Conservation (phyloP, 2,113 vertebrate species). For the Sus scrofa region DNA sequence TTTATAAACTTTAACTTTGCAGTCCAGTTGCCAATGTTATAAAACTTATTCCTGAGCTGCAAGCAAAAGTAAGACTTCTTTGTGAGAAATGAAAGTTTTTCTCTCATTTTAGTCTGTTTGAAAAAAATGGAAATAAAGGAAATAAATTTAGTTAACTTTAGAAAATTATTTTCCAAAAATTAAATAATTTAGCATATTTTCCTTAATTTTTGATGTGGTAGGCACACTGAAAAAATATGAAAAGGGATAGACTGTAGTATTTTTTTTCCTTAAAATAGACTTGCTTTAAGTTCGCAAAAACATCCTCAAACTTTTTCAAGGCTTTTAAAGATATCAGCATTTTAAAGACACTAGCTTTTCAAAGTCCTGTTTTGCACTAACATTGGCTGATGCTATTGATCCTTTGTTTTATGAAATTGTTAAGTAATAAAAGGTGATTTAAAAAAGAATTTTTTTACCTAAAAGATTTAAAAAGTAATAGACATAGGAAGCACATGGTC, state of each 20-base stretch:
- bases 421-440: not conserved
- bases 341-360: not conserved
- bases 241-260: not conserved
- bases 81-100: slow-evolving; percentile 9
- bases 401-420: not conserved
- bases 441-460: not conserved
- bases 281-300: slow-evolving; percentile 27
- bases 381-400: not conserved
- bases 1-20: slow-evolving; percentile 46
- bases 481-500: not conserved
- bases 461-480: not conserved
- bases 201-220: not conserved
- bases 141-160: slow-evolving; percentile 14
- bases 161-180: slow-evolving; percentile 34
- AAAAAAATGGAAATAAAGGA: not conserved
- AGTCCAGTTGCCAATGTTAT: slow-evolving; percentile 24
- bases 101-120: not conserved
- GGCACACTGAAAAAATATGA: not conserved
- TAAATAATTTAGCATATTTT: not conserved
- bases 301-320: not conserved
- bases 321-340: not conserved
- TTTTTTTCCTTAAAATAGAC: not conserved
- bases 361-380: not conserved
- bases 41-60: not conserved
- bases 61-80: slow-evolving; percentile 25